Evolutionary conservation across 2,888 invertebrate species (phyloP), one percentile per base, ranked within the genome.

Genomic region (Rhorus exstirpatorius): DNA sequence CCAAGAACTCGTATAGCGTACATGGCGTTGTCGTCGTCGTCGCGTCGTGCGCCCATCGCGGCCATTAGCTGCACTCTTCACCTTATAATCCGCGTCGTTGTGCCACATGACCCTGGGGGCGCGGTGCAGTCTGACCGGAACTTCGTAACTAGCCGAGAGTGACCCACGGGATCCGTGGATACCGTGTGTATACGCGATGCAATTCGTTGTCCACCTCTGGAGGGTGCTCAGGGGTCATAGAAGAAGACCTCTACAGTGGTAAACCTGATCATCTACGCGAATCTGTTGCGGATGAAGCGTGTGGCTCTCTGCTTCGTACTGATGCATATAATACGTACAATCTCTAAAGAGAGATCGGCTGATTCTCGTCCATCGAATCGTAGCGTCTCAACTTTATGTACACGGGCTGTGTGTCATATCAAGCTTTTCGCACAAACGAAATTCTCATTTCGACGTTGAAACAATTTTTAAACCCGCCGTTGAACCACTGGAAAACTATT

Each of bases 21-120:
- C 76, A 46, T 67, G 14, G 65, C 38, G 65, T 55, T 63, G 41
- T 44, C 38, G 58, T 67, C 74, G 44, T 79, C 76, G 72, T 72
- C 60, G 2, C 53, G 77, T 80, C 63, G 80, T 67, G 77, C 63
- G 63, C 72, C 77, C 77, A 67, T 78, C 55, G 51, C 31, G 24
- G 79, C 89, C 86, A 89, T 90, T 88, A 88, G 87, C 86, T 85
- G 87, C 86, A 86, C 87, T 88, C 87, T 88, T 86, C 88, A 85
- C 80, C 90, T 90, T 79, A 84, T 89, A 89, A 89, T 90, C 89
- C 89, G 24, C 44, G 86, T 85, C 86, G 89, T 79, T 65, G 68
- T 55, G 74, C 87, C 88, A 83, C 84, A 87, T 87, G 90, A 91
- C 90, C 90, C 75, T 71, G 60, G 31, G 70, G 46, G 76, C 76